Conservation (phyloP, 2,797 vertebrate genomes). For the Halcyon leucocephala region DNA sequence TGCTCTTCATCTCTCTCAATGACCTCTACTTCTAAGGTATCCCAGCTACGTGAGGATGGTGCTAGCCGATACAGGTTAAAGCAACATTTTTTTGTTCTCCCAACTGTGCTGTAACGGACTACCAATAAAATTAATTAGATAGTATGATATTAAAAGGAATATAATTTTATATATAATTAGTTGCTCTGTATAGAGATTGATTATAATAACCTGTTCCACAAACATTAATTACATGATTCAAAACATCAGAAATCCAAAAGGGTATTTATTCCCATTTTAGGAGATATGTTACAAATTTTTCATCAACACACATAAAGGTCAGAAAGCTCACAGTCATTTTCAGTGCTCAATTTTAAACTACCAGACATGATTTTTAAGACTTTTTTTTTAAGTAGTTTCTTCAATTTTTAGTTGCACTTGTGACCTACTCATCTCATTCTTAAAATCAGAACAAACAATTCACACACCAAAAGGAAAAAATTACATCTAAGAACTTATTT, state of each 20-base stretch:
- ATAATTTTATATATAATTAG: not conserved
- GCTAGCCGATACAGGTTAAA: not conserved
- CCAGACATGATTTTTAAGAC: not conserved
- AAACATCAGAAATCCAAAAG: not conserved
- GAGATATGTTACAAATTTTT: not conserved
- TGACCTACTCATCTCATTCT: not conserved
- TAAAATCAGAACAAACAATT: not conserved
- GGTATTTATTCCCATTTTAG: not conserved
- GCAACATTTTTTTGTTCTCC: not conserved
- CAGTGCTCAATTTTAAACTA: not conserved
- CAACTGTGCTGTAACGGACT: not conserved
- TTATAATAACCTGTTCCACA: not conserved
- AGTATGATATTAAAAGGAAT: not conserved
- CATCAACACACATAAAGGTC: not conserved
- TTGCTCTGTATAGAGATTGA: not conserved
- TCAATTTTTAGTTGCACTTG: not conserved
- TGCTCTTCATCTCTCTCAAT: not conserved
- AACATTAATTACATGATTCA: not conserved
- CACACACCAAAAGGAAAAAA: not conserved
- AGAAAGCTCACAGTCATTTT: not conserved
- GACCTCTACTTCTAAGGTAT: not conserved
- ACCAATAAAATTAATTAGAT: not conserved
- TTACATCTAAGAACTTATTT: not conserved
- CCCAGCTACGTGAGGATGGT: not conserved
- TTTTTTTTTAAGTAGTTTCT: not conserved